Conservation (phyloP, 64 coral and sea anemone genomes). For the Platygyra sinensis region DNA sequence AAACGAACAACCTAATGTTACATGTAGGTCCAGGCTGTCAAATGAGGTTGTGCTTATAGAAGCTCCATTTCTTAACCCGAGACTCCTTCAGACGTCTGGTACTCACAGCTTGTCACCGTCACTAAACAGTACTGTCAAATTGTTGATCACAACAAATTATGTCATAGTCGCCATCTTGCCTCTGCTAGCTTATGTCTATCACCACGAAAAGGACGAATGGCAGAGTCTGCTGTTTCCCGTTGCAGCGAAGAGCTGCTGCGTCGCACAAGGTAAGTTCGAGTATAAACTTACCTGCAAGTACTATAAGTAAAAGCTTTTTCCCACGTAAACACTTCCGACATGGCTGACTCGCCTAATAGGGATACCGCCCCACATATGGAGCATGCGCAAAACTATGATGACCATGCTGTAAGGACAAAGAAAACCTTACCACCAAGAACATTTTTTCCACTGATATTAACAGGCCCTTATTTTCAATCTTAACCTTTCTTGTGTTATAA, state of each 20-base stretch:
- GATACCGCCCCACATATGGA: no score
- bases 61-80: slow-evolving; percentile 27
- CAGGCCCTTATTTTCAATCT: no score
- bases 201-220: slow-evolving; percentile 12
- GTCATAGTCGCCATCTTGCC: slow-evolving; percentile 13
- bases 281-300: background rate
- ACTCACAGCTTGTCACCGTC: background rate
- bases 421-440: no score
- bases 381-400: no score
- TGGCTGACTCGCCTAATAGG: no score
- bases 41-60: background rate
- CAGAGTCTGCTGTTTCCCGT: slow-evolving; percentile 17
- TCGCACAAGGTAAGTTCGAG: slow-evolving; percentile 11
- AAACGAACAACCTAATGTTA: background rate
- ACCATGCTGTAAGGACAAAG: no score
- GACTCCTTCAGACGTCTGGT: background rate
- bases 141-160: slow-evolving; percentile 12
- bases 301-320: background rate
- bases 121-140: background rate
- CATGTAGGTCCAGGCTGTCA: background rate
- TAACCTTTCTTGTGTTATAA: no score
- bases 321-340: no score
- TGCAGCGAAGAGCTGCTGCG: slow-evolving; percentile 34
- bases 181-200: slow-evolving; percentile 41
- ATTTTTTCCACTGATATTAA: no score